phyloP scores from a whole-genome alignment of 2,797 vertebrate species.

The Miichthys miiuy region DNA sequence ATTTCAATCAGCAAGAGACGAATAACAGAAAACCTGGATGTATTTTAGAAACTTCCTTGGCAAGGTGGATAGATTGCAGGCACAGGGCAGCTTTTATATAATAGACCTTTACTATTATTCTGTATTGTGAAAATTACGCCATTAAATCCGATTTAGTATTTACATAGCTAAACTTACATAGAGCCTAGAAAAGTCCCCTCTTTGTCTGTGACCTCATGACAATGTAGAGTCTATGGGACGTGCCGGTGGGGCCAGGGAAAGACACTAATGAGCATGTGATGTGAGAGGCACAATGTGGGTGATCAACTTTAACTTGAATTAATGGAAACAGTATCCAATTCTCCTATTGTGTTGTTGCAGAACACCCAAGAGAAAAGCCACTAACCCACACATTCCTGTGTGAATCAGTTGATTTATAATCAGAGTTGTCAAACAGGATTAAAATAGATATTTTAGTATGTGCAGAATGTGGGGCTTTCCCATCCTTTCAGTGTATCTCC shows the following conservation, averaged over 20 bases:
- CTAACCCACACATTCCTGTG: constrained; percentile 49
- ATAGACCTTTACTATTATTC: neutral
- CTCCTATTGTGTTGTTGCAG: constrained; percentile 25
- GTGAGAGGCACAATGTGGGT: constrained; percentile 15
- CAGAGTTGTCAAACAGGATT: constrained; percentile 63
- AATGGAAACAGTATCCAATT: constrained; percentile 41
- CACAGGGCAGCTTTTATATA: no score
- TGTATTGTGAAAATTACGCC: neutral
- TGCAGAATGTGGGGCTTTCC: constrained; percentile 33
- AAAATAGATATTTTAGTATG: constrained; percentile 30
- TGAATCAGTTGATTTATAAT: constrained; percentile 65
- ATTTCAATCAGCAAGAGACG: no score
- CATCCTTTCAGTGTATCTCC: constrained; percentile 24
- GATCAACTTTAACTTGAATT: constrained; percentile 44
- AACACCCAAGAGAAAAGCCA: constrained; percentile 49
- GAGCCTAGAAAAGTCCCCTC: neutral
- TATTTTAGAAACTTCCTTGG: no score
- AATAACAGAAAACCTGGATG: no score
- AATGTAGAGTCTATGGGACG: neutral
- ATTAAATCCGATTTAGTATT: neutral
- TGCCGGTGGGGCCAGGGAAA: neutral
- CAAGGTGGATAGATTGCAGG: no score
- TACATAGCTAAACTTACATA: neutral
- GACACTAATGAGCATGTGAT: constrained; percentile 44
- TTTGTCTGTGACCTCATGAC: constrained; percentile 30